Base-by-base conservation (phyloP, 2,888 invertebrate genomes). In the Catocala nupta region DNA sequence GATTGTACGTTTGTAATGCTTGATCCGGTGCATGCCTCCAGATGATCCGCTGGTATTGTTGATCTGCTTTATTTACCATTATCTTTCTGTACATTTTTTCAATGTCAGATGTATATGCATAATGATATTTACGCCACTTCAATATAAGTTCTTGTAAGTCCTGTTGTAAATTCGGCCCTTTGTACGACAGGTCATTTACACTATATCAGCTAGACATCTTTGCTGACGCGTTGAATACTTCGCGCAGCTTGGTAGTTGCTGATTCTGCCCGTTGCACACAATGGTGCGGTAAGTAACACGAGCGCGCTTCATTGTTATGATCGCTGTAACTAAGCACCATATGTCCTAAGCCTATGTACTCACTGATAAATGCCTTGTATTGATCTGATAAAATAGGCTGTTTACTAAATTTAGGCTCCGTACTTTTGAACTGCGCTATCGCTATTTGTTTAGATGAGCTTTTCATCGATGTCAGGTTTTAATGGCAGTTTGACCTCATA, bases 131-230 rank as follows among this genome's bases (percentile, higher is more conserved):
- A 13, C 72, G 45, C 64, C 68, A 73, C 25, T 44, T 52, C 3
- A 69, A 52, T 8, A 73, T 68, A 5, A 73, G 33, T 55, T 50
- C 36, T 8, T 59, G 48, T 5, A 73, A 47, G 45, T 73, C 69
- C 47, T 54, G 45, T 44, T 73, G 69, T 49, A 73, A 59, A 52
- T 73, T 71, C 1, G 63, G 68, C 0, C 64, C 70, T 7, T 51
- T 43, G 6, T 64, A 55, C 62, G 66, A 68, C 8, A 59, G 10
- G 9, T 59, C 59, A 25, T 59, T 59, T 16, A 59, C 39, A 44
- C 52, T 59, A 4, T 16, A 13, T 1, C 52, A 45, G 2, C 47
- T 33, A 13, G 52, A 45, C 9, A 45, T 52, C 34, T 45, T 51
- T 8, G 44, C 6, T 11, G 59, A 52, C 2, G 13, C 59, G 42